Conservation (phyloP, 2,888 invertebrate species). For the Frankliniella fusca region DNA sequence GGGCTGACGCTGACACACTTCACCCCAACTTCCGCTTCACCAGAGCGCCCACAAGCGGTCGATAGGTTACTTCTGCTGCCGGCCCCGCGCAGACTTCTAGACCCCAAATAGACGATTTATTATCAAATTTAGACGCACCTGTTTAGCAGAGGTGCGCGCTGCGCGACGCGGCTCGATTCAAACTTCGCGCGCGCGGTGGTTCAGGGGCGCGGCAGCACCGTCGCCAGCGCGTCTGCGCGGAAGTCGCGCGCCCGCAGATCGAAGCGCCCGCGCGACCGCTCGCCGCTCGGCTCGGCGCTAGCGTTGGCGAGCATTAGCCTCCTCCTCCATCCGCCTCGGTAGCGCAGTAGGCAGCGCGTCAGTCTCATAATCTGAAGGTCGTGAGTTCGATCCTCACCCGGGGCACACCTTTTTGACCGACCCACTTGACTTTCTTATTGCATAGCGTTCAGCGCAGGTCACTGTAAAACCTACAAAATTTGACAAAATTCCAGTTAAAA, state of each 20-base stretch:
- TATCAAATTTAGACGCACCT: too few species aligned
- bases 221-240: background rate
- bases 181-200: background rate
- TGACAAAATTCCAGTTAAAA: background rate
- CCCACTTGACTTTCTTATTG: background rate
- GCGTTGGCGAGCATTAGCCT: background rate
- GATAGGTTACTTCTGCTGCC: too few species aligned
- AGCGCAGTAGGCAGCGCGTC: conserved; percentile 25
- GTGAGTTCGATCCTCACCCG: conserved; percentile 25
- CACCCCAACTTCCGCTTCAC: background rate
- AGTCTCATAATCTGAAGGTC: conserved; percentile 26
- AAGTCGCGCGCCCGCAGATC: background rate
- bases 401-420: background rate
- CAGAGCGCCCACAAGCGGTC: too few species aligned
- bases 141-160: too few species aligned
- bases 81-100: too few species aligned
- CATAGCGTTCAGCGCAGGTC: background rate
- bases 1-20: background rate
- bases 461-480: background rate
- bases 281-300: background rate
- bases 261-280: background rate
- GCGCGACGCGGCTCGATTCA: background rate
- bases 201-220: background rate
- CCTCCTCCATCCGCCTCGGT: conserved; percentile 15
- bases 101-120: too few species aligned